Evolutionary conservation across 1,140 invertebrate species (phyloP).

Genomic region (Marisa cornuarietis): DNA sequence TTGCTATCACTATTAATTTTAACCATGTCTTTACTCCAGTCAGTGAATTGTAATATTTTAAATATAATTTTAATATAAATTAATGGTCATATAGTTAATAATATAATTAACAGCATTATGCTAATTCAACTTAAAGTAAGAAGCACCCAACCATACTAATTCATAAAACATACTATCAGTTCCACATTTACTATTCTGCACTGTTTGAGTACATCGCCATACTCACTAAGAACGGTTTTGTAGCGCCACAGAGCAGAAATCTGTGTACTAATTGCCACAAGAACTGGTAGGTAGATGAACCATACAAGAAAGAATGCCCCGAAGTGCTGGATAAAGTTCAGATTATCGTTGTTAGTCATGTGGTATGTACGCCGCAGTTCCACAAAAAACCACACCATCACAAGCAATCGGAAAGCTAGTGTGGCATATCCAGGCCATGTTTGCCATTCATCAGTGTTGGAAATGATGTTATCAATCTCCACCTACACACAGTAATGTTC

Average conservation of each 20-base stretch:
- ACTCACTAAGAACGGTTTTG: conserved; percentile 90
- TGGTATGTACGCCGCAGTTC: conserved; percentile 76
- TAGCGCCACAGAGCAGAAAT: conserved; percentile 94
- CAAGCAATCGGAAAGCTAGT: conserved; percentile 83
- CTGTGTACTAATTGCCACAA: conserved; percentile 91
- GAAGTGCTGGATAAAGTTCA: conserved; percentile 94
- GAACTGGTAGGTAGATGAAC: conserved; percentile 96
- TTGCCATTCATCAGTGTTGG: conserved; percentile 96
- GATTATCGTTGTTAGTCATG: conserved; percentile 74
- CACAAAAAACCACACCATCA: conserved; percentile 95
- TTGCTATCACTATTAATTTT: too few species aligned
- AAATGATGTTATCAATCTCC: conserved; percentile 89
- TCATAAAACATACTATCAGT: too few species aligned
- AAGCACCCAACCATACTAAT: too few species aligned
- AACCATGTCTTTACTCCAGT: too few species aligned
- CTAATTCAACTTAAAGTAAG: too few species aligned
- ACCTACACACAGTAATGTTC: conserved; percentile 72
- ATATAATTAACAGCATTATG: too few species aligned
- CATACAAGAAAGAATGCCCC: conserved; percentile 96
- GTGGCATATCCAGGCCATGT: conserved; percentile 96
- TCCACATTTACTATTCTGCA: too few species aligned
- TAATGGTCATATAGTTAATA: too few species aligned
- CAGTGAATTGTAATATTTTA: too few species aligned
- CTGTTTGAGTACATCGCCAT: too few species aligned
- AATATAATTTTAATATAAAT: too few species aligned